Percentiles rank a stretch among this genome's conserved stretches.
Conservation (phyloP, 2,888 invertebrate species). For the Drosophila mimetica region DNA sequence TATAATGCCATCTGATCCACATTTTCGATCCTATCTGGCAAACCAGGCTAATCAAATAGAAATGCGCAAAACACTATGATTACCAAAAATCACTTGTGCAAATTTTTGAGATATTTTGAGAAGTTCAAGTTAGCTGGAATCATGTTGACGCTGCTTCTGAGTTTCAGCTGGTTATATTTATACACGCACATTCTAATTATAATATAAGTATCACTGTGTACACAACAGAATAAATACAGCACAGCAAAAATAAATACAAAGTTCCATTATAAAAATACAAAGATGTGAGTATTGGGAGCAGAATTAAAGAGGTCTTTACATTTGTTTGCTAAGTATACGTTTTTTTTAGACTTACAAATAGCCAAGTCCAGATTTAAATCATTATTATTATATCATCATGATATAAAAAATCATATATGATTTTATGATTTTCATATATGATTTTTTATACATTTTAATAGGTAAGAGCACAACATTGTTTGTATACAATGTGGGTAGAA, state of each 20-base stretch:
- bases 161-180: constrained; percentile 1
- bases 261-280: not conserved
- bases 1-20: not conserved
- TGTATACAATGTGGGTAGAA: not conserved
- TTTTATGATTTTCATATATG: too few species aligned
- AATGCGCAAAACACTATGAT: not conserved
- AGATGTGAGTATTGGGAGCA: not conserved
- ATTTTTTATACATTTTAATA: too few species aligned
- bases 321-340: not conserved
- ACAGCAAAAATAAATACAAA: not conserved
- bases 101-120: constrained; percentile 1
- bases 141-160: not conserved
- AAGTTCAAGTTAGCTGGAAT: not conserved
- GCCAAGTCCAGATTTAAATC: too few species aligned
- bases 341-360: too few species aligned
- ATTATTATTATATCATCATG: too few species aligned
- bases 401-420: too few species aligned
- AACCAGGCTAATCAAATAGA: not conserved
- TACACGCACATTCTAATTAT: not conserved
- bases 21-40: not conserved
- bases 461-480: not conserved
- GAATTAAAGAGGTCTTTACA: not conserved
- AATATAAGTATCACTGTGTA: not conserved
- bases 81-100: constrained; percentile 15
- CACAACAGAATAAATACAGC: not conserved